A percentile compares a stretch with the other conserved stretches of the same genome.
Conservation (phyloP, 1,140 invertebrate species). For the Plectrocnemia conspersa region DNA sequence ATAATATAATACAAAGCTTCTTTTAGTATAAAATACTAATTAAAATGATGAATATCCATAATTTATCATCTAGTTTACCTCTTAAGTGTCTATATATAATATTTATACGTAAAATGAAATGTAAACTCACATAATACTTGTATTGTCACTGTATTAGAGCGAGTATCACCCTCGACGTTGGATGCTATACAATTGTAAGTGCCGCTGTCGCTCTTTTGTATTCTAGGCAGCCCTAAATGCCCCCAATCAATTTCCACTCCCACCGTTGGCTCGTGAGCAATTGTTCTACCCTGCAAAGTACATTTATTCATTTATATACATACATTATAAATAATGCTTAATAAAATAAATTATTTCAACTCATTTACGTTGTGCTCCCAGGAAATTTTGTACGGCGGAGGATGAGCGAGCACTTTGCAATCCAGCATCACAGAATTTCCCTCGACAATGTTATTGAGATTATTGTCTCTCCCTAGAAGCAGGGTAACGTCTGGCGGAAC, state of each 20-base stretch:
- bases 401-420: slow-evolving; percentile 18
- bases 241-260: slow-evolving; percentile 17
- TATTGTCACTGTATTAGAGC: slow-evolving; percentile 18
- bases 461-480: slow-evolving; percentile 6
- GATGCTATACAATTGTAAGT: slow-evolving; percentile 22
- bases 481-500: slow-evolving; percentile 21
- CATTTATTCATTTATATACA: not conserved
- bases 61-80: no score
- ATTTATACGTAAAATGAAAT: slow-evolving; percentile 1
- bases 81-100: not conserved
- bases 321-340: not conserved
- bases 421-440: slow-evolving; percentile 11
- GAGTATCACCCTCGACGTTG: slow-evolving; percentile 21
- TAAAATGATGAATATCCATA: no score
- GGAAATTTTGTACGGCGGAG: slow-evolving; percentile 23
- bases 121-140: slow-evolving; percentile 18
- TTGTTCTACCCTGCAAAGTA: slow-evolving; percentile 14
- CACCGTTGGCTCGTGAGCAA: slow-evolving; percentile 16
- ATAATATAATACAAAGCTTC: no score
- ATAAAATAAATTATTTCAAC: no score
- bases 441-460: slow-evolving; percentile 13
- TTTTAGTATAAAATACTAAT: no score
- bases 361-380: slow-evolving; percentile 21
- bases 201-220: slow-evolving; percentile 13
- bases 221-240: not conserved